Evolutionary conservation across 2,113 vertebrate genomes (phyloP).

Genomic region (Toxotes jaculatrix): DNA sequence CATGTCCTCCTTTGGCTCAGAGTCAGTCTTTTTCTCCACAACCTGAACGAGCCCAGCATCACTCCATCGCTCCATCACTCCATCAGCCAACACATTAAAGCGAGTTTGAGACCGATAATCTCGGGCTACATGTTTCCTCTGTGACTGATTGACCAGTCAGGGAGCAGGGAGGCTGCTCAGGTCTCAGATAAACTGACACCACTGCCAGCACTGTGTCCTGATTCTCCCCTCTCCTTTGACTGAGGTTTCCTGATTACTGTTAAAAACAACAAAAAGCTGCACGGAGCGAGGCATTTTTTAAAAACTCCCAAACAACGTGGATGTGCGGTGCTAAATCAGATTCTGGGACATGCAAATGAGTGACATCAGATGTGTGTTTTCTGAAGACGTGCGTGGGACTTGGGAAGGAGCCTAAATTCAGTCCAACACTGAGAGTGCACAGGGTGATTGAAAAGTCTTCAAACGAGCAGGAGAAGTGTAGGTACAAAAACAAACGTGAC

Average conservation of each 20-base stretch:
- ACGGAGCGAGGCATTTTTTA: neutral
- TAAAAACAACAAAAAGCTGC: neutral
- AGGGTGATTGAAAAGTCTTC: constrained; percentile 53
- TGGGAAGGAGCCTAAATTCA: constrained; percentile 18
- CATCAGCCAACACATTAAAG: constrained; percentile 11
- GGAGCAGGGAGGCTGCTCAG: neutral
- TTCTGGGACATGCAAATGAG: constrained; percentile 50
- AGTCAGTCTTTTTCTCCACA: neutral
- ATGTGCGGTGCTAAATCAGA: constrained; percentile 12
- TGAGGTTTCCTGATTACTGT: constrained; percentile 2
- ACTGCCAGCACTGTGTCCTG: constrained; percentile 3
- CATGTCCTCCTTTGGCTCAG: neutral
- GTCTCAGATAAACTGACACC: constrained; percentile 16
- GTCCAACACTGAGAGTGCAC: neutral
- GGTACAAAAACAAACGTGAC: neutral
- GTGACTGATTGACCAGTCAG: constrained; percentile 39
- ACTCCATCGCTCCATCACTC: constrained; percentile 32
- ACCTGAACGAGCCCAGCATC: neutral
- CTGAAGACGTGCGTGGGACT: neutral
- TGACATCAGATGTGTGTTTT: neutral
- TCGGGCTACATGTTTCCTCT: constrained; percentile 11
- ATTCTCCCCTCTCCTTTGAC: neutral
- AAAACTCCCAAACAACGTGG: neutral
- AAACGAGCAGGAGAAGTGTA: constrained; percentile 14
- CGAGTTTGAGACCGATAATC: constrained; percentile 11